These are phyloP conservation scores for Athetis lepigone DNA, from an alignment of 2,888 invertebrate genomes.

Conservation along the genomic window DNA sequence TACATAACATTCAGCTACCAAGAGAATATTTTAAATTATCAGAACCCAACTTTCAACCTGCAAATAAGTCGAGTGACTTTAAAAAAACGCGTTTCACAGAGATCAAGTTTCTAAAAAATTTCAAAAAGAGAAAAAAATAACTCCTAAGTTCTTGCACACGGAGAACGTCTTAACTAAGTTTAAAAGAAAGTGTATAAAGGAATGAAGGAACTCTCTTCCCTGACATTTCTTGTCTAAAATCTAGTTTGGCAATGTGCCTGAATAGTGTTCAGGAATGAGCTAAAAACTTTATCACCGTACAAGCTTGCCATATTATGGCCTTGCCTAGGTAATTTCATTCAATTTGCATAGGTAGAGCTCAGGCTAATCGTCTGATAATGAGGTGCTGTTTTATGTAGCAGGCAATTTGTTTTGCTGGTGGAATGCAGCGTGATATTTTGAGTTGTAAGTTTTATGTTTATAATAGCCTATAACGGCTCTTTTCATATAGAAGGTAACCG, in stretches of 20 bases:
- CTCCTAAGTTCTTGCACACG: slow-evolving; percentile 31
- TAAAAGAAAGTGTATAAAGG: slow-evolving; percentile 25
- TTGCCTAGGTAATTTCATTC: slow-evolving; percentile 44
- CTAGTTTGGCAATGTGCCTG: slow-evolving; percentile 53
- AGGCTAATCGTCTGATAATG: slow-evolving; percentile 32
- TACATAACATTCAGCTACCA: too few species aligned
- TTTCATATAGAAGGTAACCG: too few species aligned
- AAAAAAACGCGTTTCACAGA: slow-evolving; percentile 12
- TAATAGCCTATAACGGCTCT: too few species aligned
- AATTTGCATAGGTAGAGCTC: slow-evolving; percentile 33
- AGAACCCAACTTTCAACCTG: too few species aligned
- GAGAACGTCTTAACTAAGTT: slow-evolving; percentile 35
- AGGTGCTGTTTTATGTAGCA: slow-evolving; percentile 10
- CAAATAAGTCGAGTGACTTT: slow-evolving; percentile 2
- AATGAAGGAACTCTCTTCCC: slow-evolving; percentile 31
- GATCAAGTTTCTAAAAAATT: slow-evolving; percentile 29
- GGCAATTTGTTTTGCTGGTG: neutral
- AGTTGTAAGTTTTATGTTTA: too few species aligned
- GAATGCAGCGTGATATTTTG: neutral
- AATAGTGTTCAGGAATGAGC: slow-evolving; percentile 25
- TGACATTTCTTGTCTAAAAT: slow-evolving; percentile 48
- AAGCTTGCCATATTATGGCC: slow-evolving; percentile 20
- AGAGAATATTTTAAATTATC: neutral
- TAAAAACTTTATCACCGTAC: slow-evolving; percentile 41
- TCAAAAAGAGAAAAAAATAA: slow-evolving; percentile 25